These are phyloP conservation scores for Chloropsis hardwickii DNA, from an alignment of 2,113 vertebrate genomes.

Conservation along the genomic window DNA sequence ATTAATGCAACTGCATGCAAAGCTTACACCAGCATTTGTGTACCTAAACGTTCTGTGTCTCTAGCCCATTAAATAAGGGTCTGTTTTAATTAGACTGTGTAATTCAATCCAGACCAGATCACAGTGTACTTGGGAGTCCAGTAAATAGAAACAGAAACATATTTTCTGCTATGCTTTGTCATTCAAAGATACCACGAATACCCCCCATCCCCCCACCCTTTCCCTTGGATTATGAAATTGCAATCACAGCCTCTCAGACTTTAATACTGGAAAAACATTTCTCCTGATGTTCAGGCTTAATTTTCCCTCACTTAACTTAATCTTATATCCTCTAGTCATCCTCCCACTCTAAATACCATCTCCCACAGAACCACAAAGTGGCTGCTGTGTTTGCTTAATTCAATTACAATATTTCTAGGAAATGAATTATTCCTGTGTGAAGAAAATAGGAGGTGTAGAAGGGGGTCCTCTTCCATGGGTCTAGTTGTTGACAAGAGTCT, in stretches of 20 bases:
- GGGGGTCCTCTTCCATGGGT: neutral
- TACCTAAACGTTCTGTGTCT: slow-evolving; percentile 20
- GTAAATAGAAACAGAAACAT: neutral
- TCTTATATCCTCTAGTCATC: slow-evolving; percentile 22
- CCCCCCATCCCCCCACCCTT: neutral
- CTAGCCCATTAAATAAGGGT: slow-evolving; percentile 21
- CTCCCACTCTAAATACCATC: slow-evolving; percentile 31
- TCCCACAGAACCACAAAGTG: slow-evolving; percentile 28
- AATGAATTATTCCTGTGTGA: neutral
- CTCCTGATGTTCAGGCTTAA: neutral
- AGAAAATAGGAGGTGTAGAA: neutral
- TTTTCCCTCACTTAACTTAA: slow-evolving; percentile 18
- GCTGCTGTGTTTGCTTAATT: neutral
- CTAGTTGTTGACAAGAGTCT: neutral
- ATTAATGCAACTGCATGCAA: slow-evolving; percentile 32
- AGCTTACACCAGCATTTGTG: slow-evolving; percentile 23
- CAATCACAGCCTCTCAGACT: neutral
- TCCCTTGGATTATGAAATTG: neutral
- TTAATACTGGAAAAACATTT: neutral
- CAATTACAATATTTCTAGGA: neutral
- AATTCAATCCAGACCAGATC: slow-evolving; percentile 16
- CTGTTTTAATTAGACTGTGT: slow-evolving; percentile 25
- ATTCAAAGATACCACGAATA: neutral
- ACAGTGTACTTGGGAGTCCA: neutral
- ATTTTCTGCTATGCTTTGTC: neutral